A percentile compares a stretch with the other conserved stretches of the same genome.
Conservation (phyloP, 2,797 vertebrate genomes). For the Leptoclinus maculatus region DNA sequence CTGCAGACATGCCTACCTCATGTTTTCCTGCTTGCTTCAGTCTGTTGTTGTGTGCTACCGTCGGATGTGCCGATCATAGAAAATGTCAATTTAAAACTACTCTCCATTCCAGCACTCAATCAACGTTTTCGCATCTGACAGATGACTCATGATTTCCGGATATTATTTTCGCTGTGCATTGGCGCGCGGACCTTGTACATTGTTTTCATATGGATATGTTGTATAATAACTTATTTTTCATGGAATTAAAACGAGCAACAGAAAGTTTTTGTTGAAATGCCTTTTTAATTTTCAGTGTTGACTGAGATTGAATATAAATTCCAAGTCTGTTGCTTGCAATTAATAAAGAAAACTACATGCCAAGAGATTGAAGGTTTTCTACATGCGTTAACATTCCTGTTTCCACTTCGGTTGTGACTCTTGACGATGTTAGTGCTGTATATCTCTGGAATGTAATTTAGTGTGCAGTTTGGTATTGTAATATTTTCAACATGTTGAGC, state of each 20-base stretch:
- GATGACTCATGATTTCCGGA: constrained; percentile 42
- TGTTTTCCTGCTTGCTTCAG: constrained; percentile 42
- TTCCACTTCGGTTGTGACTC: constrained; percentile 50
- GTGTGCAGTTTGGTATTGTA: constrained; percentile 55
- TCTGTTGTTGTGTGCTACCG: constrained; percentile 47
- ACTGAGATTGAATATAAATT: constrained; percentile 87
- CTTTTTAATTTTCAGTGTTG: constrained; percentile 82
- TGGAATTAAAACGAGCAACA: constrained; percentile 88
- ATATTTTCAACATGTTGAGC: constrained; percentile 53
- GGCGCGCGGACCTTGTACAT: constrained; percentile 91
- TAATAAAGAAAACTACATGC: constrained; percentile 71
- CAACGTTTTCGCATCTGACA: constrained; percentile 36
- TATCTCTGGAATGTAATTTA: constrained; percentile 52
- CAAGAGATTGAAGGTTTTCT: constrained; percentile 52
- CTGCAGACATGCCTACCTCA: constrained; percentile 62
- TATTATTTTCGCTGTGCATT: constrained; percentile 73
- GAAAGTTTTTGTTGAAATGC: constrained; percentile 85
- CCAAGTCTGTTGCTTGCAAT: constrained; percentile 88
- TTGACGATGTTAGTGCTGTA: constrained; percentile 40
- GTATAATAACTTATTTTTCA: constrained; percentile 90
- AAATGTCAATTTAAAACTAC: constrained; percentile 38
- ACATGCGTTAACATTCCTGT: constrained; percentile 65
- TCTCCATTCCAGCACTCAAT: constrained; percentile 31
- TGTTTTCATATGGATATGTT: constrained; percentile 92
- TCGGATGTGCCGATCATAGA: constrained; percentile 78